phyloP scores from a whole-genome alignment of 2,888 invertebrate genomes.

The Agonopterix heracliana region DNA sequence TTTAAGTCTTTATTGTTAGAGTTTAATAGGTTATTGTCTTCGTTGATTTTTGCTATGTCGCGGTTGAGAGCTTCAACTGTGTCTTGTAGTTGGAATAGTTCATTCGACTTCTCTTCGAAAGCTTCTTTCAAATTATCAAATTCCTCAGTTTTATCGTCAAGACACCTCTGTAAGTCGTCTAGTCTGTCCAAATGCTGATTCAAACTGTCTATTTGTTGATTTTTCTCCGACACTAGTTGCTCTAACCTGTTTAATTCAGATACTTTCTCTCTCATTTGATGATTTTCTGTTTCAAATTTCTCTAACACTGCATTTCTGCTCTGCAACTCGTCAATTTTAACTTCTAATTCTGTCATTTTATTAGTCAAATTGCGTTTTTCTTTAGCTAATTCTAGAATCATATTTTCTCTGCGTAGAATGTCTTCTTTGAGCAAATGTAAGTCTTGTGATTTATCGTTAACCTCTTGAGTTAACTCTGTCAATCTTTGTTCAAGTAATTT shows the following conservation, averaged over 20 bases:
- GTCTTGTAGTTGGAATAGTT: slow-evolving; percentile 57
- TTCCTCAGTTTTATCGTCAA: slow-evolving; percentile 68
- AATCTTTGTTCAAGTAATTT: slow-evolving; percentile 73
- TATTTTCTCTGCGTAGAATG: slow-evolving; percentile 72
- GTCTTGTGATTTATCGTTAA: slow-evolving; percentile 71
- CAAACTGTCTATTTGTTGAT: slow-evolving; percentile 69
- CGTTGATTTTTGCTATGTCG: slow-evolving; percentile 54
- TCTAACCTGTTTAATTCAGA: slow-evolving; percentile 68
- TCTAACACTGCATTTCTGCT: slow-evolving; percentile 54
- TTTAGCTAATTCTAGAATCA: slow-evolving; percentile 74
- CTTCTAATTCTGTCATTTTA: slow-evolving; percentile 63
- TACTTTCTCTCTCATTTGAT: slow-evolving; percentile 66
- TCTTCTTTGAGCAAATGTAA: slow-evolving; percentile 74
- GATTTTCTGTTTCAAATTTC: slow-evolving; percentile 55
- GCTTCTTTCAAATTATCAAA: slow-evolving; percentile 64
- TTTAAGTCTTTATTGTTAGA: slow-evolving; percentile 53
- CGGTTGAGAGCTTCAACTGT: slow-evolving; percentile 47
- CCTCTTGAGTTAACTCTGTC: slow-evolving; percentile 72
- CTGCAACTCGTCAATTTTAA: slow-evolving; percentile 66
- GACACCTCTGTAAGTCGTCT: slow-evolving; percentile 66
- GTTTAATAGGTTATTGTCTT: slow-evolving; percentile 58
- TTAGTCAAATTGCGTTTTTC: slow-evolving; percentile 74
- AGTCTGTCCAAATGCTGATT: slow-evolving; percentile 68
- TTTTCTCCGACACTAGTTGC: slow-evolving; percentile 73
- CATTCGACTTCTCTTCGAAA: slow-evolving; percentile 61